A percentile compares a stretch with the other conserved stretches of the same genome.
Conservation (phyloP, 2,797 vertebrate genomes). For the Artibeus lituratus region DNA sequence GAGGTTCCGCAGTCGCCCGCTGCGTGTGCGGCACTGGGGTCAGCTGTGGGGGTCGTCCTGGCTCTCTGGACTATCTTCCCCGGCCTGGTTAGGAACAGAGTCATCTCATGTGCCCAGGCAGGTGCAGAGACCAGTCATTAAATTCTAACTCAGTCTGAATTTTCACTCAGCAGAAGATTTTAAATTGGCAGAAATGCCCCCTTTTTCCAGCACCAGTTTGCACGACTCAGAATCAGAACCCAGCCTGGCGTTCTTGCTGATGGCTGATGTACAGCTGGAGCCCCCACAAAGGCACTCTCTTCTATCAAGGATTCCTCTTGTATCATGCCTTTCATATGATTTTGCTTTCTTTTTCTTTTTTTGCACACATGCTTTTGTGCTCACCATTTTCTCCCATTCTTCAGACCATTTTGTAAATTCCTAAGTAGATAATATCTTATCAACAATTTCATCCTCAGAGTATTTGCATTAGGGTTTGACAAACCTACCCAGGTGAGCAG, state of each 20-base stretch:
- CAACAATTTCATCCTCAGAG: background rate
- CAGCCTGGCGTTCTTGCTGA: background rate
- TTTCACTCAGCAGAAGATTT: background rate
- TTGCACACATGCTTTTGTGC: background rate
- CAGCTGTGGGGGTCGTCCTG: background rate
- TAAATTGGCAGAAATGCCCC: background rate
- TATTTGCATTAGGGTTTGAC: background rate
- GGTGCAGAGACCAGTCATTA: background rate
- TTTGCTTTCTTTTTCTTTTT: background rate
- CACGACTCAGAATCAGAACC: background rate
- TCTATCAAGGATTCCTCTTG: background rate
- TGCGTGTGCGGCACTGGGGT: background rate
- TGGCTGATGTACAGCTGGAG: background rate
- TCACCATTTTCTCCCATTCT: background rate
- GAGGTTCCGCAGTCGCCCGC: background rate
- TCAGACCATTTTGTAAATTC: background rate
- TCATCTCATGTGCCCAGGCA: background rate
- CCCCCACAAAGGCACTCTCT: background rate
- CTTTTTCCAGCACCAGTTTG: background rate
- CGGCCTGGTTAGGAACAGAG: background rate
- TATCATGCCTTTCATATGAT: background rate
- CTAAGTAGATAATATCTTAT: background rate
- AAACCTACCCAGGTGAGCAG: background rate
- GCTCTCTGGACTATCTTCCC: background rate
- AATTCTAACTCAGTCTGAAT: background rate